Evolutionary conservation across 2,888 invertebrate species (phyloP), one percentile per base, ranked within the genome.

Genomic region (Drosophila hawaiiensis): DNA sequence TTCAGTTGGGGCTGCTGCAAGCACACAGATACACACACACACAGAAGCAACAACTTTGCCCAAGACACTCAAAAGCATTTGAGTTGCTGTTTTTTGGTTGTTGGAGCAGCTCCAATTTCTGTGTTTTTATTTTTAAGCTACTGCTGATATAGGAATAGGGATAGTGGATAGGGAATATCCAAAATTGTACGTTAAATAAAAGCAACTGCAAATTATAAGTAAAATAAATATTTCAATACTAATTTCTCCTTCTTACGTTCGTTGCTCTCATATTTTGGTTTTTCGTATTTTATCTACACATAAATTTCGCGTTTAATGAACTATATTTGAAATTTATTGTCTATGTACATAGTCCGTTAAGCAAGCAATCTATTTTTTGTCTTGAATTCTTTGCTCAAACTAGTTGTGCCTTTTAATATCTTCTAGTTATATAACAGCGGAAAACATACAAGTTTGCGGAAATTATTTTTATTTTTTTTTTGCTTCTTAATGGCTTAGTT

Each of bases 1-100:
- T 69, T 70, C 80, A 86, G 82, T 73, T 76, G 76, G 39, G 41
- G 67, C 68, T 74, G 82, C 66, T 68, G 78, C 74, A 69, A 37
- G 43, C 41, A 62, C 61, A 68, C 39, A 68, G 29, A 71, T 52
- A 64, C 25, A 72, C 33, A 66, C 50, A 55, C 29, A 66, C 50
- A 53, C 28, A 49, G 39, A 68, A 54, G 64, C 58, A 61, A 65
- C 71, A 80, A 78, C 64, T 74, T 73, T 59, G 49, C 63, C 47
- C 50, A 83, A 82, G 73, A 70, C 82, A 84, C 65, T 58, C 58
- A 39, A 64, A 55, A 72, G 56, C 65, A 63, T 71, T 79, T 79
- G 7, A 71, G 76, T 71, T 74, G 47, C 60, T 54, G 59, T 16
- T 53, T 49, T 61, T 66, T 64, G 29, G 41, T 62, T 64, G 19